Evolutionary conservation across 2,888 invertebrate genomes (phyloP).

Genomic region (Flexamia atlantica): DNA sequence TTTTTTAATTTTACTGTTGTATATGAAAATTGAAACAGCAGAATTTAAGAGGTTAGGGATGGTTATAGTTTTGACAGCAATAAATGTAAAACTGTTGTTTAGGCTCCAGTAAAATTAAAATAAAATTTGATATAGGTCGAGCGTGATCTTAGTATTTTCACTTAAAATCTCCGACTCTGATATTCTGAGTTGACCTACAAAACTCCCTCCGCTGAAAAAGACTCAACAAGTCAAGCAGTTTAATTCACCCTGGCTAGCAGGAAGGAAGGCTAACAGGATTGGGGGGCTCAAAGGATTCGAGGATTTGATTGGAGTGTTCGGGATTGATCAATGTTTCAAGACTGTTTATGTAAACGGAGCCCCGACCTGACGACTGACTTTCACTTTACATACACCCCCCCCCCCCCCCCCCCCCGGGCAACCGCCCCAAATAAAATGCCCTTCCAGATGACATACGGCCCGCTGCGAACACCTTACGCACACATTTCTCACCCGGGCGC

Average conservation of each 20-base stretch:
- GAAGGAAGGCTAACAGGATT: conserved; percentile 13
- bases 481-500: conserved; percentile 14
- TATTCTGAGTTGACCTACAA: conserved; percentile 1
- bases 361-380: conserved; percentile 18
- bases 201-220: not conserved
- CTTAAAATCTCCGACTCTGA: too few species aligned
- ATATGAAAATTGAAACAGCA: too few species aligned
- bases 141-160: too few species aligned
- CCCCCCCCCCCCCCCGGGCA: conserved; percentile 20
- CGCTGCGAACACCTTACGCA: conserved; percentile 14
- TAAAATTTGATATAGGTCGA: too few species aligned
- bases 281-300: not conserved
- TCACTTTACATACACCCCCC: conserved; percentile 52
- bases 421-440: conserved; percentile 45
- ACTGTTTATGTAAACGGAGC: conserved; percentile 48
- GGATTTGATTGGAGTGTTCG: conserved; percentile 45
- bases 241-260: not conserved
- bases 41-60: too few species aligned
- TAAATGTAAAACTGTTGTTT: too few species aligned
- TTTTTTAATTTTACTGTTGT: too few species aligned
- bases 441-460: conserved; percentile 49
- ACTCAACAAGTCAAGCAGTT: not conserved
- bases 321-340: conserved; percentile 46
- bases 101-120: too few species aligned
- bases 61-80: too few species aligned